These are phyloP conservation scores for Yasuhikotakia modesta DNA, from an alignment of 2,797 vertebrate species.

Conservation along the genomic window DNA sequence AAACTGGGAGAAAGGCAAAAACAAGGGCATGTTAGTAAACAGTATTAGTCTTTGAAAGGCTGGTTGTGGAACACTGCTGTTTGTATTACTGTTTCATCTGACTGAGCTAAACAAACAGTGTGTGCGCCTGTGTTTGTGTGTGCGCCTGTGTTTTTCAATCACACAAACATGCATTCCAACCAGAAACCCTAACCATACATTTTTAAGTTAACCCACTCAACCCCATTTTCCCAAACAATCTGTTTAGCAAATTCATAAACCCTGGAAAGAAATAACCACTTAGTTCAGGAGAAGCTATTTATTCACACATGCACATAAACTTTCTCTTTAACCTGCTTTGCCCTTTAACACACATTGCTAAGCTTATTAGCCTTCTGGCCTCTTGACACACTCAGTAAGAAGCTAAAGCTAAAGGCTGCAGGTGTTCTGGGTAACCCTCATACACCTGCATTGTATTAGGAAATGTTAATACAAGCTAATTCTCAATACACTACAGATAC, in stretches of 20 bases:
- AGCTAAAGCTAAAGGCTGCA: conserved; percentile 23
- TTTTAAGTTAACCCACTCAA: too few relatives aligned
- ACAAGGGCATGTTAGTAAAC: background rate
- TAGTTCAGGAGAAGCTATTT: conserved; percentile 5
- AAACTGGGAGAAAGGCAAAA: too few relatives aligned
- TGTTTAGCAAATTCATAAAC: too few relatives aligned
- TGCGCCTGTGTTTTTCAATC: too few relatives aligned
- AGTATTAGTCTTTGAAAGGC: background rate
- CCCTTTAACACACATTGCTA: conserved; percentile 22
- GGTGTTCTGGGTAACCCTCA: conserved; percentile 2
- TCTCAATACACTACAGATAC: background rate
- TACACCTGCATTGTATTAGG: too few relatives aligned
- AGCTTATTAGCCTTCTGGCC: conserved; percentile 50
- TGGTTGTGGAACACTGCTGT: too few relatives aligned
- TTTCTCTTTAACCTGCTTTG: conserved; percentile 19
- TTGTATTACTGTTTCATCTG: too few relatives aligned
- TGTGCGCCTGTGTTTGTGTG: too few relatives aligned
- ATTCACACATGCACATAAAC: background rate
- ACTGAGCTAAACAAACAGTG: too few relatives aligned
- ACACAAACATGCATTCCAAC: too few relatives aligned
- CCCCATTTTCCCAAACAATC: too few relatives aligned
- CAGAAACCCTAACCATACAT: too few relatives aligned
- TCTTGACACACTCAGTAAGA: conserved; percentile 51
- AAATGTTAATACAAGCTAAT: conserved; percentile 4
- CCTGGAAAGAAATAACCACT: background rate